These are phyloP conservation scores for Rhabdornis inornatus DNA, from an alignment of 2,113 vertebrate species.

Conservation along the genomic window DNA sequence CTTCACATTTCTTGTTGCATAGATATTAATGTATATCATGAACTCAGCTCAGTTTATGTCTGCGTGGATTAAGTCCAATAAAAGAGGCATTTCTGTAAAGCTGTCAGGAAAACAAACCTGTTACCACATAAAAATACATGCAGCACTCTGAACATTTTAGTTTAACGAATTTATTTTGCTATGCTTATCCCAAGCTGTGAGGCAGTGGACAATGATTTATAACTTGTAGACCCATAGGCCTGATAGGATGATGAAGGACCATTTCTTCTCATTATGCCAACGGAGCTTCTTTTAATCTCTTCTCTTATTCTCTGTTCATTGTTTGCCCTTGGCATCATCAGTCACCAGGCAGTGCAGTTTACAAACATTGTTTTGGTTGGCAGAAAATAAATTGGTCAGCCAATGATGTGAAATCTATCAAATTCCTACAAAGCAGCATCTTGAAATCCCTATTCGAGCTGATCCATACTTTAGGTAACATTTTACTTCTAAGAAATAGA, in stretches of 20 bases:
- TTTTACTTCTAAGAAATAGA: constrained; percentile 24
- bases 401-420: constrained; percentile 59
- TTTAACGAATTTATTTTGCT: constrained; percentile 36
- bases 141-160: background rate
- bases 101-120: constrained; percentile 20
- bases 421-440: constrained; percentile 11
- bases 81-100: background rate
- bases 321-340: constrained; percentile 56
- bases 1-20: background rate
- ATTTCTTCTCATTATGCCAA: constrained; percentile 1
- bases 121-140: constrained; percentile 3
- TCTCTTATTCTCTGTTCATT: constrained; percentile 36
- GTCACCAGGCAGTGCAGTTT: constrained; percentile 48
- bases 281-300: constrained; percentile 26
- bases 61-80: background rate
- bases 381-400: constrained; percentile 18
- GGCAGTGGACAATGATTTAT: constrained; percentile 40
- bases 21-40: background rate
- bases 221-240: background rate
- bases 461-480: constrained; percentile 22
- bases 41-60: background rate
- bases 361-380: constrained; percentile 49
- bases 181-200: background rate
- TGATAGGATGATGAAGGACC: constrained; percentile 30
- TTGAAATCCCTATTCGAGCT: constrained; percentile 18